Conservation (phyloP, 1,140 invertebrate genomes). For the Eubasilissa regina region DNA sequence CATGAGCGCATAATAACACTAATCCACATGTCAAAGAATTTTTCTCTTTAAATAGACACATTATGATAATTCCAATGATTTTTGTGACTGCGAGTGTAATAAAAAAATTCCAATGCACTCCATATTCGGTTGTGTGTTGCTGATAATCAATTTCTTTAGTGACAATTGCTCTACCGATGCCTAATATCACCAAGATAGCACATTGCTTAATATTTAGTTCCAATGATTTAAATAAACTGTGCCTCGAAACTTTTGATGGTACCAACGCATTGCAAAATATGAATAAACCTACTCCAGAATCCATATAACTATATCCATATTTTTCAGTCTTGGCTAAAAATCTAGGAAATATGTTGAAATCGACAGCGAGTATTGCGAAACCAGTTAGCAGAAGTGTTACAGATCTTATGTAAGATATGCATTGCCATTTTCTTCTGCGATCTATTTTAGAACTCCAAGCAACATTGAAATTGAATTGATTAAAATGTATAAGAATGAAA, state of each 20-base stretch:
- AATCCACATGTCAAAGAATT: conserved; percentile 71
- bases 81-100: conserved; percentile 91
- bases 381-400: conserved; percentile 83
- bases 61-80: conserved; percentile 77
- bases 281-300: conserved; percentile 93
- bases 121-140: conserved; percentile 92
- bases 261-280: conserved; percentile 90
- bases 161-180: conserved; percentile 78
- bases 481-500: conserved; percentile 62
- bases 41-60: conserved; percentile 69
- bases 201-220: conserved; percentile 63
- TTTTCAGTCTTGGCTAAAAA: conserved; percentile 89
- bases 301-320: conserved; percentile 94
- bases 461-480: conserved; percentile 49
- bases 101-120: conserved; percentile 98
- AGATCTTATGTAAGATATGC: conserved; percentile 80
- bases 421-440: conserved; percentile 67
- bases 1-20: conserved; percentile 78
- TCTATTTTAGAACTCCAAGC: conserved; percentile 60
- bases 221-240: conserved; percentile 62
- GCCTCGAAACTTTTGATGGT: conserved; percentile 66
- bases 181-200: conserved; percentile 79
- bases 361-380: conserved; percentile 92
- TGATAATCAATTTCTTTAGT: conserved; percentile 84
- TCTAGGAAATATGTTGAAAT: conserved; percentile 90